A percentile compares a stretch with the other conserved stretches of the same genome.
phyloP scores from a whole-genome alignment of 2,797 vertebrate species.

The Acridotheres tristis region DNA sequence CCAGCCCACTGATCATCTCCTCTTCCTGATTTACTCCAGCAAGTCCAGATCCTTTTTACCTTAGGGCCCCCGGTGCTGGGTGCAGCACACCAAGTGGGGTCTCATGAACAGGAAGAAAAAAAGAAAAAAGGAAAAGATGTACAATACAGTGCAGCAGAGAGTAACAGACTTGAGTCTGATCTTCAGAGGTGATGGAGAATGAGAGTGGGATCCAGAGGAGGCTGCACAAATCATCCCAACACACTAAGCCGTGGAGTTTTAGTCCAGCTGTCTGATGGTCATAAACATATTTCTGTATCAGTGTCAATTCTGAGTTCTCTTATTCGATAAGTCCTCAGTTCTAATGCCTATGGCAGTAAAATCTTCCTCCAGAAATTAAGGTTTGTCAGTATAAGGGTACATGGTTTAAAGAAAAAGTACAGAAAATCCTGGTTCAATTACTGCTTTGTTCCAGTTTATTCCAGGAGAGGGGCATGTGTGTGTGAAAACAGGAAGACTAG shows the following conservation, averaged over 20 bases:
- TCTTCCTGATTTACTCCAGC: background rate
- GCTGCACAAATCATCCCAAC: background rate
- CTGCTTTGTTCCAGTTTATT: background rate
- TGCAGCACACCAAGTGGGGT: background rate
- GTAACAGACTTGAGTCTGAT: background rate
- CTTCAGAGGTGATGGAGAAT: background rate
- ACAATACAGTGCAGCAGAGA: background rate
- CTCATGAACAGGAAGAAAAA: background rate
- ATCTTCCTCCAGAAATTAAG: background rate
- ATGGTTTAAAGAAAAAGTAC: background rate
- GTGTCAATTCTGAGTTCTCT: background rate
- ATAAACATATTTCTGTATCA: background rate
- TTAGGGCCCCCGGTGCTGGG: background rate
- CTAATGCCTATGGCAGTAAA: background rate
- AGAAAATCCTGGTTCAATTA: background rate
- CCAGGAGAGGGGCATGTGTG: fast-evolving
- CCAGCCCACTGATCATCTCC: background rate
- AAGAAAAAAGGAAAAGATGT: background rate
- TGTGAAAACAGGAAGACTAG: background rate
- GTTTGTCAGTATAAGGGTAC: fast-evolving
- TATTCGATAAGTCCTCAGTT: background rate
- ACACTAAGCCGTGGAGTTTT: background rate
- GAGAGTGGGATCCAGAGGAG: background rate
- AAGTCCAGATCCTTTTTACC: background rate
- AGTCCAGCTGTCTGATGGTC: background rate